These are phyloP conservation scores for Mythimna albipuncta DNA, from an alignment of 2,888 invertebrate species.

Conservation along the genomic window DNA sequence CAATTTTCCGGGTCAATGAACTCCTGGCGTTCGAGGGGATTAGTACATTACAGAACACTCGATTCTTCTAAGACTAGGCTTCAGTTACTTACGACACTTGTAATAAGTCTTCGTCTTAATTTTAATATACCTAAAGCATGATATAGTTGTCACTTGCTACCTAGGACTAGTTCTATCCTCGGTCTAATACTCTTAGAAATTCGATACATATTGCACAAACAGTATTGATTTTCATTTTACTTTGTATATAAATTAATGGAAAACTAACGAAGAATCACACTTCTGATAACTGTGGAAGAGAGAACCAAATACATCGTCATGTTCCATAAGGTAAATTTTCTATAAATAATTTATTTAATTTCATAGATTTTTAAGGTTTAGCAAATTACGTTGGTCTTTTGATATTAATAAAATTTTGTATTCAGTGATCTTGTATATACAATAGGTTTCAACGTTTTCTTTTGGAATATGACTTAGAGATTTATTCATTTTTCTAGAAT, in stretches of 20 bases:
- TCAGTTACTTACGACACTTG: constrained; percentile 14
- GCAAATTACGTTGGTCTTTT: neutral
- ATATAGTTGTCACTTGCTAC: neutral
- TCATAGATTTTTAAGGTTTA: neutral
- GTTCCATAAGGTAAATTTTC: constrained; percentile 76
- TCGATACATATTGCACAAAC: constrained; percentile 81
- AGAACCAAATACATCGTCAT: constrained; percentile 65
- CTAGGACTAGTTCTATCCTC: constrained; percentile 47
- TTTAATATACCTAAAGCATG: neutral
- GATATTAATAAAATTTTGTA: constrained; percentile 12
- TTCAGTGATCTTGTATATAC: neutral
- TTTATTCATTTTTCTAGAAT: neutral
- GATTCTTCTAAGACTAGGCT: constrained; percentile 5
- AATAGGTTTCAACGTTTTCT: neutral
- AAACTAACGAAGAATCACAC: constrained; percentile 74
- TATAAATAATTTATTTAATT: constrained; percentile 14
- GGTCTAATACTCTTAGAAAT: constrained; percentile 79
- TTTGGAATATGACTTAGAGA: neutral
- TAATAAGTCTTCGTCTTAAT: neutral
- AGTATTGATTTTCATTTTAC: constrained; percentile 84
- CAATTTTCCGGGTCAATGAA: no score
- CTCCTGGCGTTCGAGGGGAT: no score
- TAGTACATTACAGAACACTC: neutral
- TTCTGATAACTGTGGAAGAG: constrained; percentile 59
- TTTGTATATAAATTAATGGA: constrained; percentile 83